A percentile compares a stretch with the other conserved stretches of the same genome.
phyloP scores from a whole-genome alignment of 2,797 vertebrate species.

The Chromis chromis region DNA sequence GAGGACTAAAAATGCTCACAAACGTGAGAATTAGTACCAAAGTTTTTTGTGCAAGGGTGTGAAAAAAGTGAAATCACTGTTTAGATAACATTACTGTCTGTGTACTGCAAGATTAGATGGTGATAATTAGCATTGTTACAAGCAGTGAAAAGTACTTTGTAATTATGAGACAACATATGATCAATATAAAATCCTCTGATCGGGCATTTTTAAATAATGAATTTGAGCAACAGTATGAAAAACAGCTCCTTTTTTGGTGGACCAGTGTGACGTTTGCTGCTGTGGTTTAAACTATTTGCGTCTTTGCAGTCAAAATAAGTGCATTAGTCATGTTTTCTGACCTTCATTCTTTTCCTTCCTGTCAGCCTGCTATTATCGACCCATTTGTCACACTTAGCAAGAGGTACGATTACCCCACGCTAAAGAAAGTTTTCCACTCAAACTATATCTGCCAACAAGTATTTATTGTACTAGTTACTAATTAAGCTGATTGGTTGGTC shows the following conservation, averaged over 20 bases:
- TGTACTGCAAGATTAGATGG: background rate
- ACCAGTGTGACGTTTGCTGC: background rate
- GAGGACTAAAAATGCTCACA: background rate
- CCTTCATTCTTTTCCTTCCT: background rate
- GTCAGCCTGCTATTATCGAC: background rate
- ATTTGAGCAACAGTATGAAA: background rate
- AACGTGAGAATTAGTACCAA: too few species aligned
- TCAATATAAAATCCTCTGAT: too few species aligned
- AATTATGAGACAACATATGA: too few species aligned
- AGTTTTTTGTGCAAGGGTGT: background rate
- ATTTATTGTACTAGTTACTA: constrained; percentile 79
- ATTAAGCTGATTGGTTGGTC: constrained; percentile 67
- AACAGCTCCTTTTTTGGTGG: background rate
- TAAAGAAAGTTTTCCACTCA: constrained; percentile 27
- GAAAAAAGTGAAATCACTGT: background rate
- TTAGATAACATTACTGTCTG: background rate
- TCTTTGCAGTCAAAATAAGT: background rate
- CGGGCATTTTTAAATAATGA: too few species aligned
- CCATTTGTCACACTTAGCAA: constrained; percentile 34
- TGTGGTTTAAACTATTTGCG: background rate
- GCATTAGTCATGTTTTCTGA: background rate
- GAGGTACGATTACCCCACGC: constrained; percentile 34
- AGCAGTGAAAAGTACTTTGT: too few species aligned
- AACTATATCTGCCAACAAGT: constrained; percentile 37
- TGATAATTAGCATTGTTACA: background rate